Percentiles rank a stretch among this genome's conserved stretches.
Evolutionary conservation across 1,140 invertebrate genomes (phyloP).

Genomic region (Venturia canescens): DNA sequence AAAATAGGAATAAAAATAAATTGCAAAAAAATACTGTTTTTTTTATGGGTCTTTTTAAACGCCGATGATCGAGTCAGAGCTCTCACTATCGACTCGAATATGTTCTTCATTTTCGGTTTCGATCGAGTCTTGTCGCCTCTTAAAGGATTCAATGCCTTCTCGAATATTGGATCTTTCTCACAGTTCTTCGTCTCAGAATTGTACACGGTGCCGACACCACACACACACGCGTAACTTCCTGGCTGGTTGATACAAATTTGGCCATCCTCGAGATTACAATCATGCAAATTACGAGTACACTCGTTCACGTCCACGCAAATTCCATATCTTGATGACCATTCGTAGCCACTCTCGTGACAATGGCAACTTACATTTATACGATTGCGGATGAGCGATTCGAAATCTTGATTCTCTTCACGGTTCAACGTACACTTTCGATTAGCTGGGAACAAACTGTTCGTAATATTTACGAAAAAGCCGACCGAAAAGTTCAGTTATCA

Average conservation of each 20-base stretch:
- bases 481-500: neutral
- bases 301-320: conserved; percentile 82
- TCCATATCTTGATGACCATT: conserved; percentile 79
- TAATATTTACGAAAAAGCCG: neutral
- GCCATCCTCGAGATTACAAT: conserved; percentile 69
- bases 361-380: conserved; percentile 80
- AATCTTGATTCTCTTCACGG: conserved; percentile 76
- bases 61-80: conserved; percentile 52
- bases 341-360: conserved; percentile 76
- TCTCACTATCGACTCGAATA: conserved; percentile 52
- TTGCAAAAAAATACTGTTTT: neutral
- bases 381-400: conserved; percentile 76
- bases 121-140: conserved; percentile 17
- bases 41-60: neutral
- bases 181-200: conserved; percentile 62
- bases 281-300: conserved; percentile 73
- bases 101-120: conserved; percentile 26
- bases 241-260: conserved; percentile 80
- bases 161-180: conserved; percentile 45
- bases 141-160: conserved; percentile 36
- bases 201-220: conserved; percentile 75
- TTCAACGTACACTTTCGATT: conserved; percentile 73
- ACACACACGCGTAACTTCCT: conserved; percentile 77
- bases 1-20: neutral
- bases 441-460: conserved; percentile 49